phyloP scores from a whole-genome alignment of 1,140 invertebrate genomes.

The Drosophila repleta region DNA sequence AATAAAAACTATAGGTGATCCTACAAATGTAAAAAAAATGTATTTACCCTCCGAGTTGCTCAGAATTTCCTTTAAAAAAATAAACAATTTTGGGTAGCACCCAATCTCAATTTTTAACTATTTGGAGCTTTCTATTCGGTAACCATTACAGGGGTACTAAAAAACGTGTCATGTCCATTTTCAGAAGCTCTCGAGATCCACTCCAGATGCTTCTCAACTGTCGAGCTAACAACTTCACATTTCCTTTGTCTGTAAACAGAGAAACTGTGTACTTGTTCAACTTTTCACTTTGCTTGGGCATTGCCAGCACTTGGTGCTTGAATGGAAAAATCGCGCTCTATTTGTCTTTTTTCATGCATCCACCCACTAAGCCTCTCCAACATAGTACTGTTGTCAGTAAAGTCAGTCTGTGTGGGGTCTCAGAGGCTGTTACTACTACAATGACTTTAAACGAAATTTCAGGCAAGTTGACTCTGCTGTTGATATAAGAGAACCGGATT shows the following conservation, averaged over 20 bases:
- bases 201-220: constrained; percentile 58
- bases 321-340: constrained; percentile 69
- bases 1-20: neutral
- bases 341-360: constrained; percentile 54
- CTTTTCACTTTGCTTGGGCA: constrained; percentile 7
- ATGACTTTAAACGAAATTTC: constrained; percentile 48
- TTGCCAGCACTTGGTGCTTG: constrained; percentile 17
- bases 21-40: constrained; percentile 9
- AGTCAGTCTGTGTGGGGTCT: neutral
- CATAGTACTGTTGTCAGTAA: neutral
- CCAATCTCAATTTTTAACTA: neutral
- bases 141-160: constrained; percentile 8
- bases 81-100: neutral
- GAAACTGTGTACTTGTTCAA: constrained; percentile 47
- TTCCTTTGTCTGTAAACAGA: constrained; percentile 71
- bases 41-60: neutral
- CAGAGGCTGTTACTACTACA: constrained; percentile 42
- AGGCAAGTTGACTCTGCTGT: constrained; percentile 16
- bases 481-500: neutral
- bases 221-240: constrained; percentile 68
- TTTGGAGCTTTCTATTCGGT: neutral
- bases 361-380: constrained; percentile 17
- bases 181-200: constrained; percentile 26
- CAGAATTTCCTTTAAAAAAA: neutral
- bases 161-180: constrained; percentile 27